These are phyloP conservation scores for Zaprionus tsacasi DNA, from an alignment of 1,140 invertebrate genomes.

Conservation along the genomic window DNA sequence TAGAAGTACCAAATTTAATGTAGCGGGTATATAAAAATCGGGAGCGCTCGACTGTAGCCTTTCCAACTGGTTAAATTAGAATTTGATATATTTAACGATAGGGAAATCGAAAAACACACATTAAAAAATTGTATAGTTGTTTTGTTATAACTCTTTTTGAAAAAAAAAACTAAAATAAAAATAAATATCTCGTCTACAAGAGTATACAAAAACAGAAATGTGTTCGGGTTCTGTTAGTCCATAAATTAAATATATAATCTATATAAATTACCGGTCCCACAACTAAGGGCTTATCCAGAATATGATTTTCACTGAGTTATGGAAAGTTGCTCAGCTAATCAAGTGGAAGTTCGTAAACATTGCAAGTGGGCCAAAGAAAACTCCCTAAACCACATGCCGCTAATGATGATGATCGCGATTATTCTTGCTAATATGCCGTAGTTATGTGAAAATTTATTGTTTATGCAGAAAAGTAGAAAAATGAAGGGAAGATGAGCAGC, in stretches of 20 bases:
- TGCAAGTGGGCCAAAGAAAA: conserved; percentile 23
- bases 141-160: too few species aligned
- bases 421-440: conserved; percentile 56
- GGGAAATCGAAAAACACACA: too few species aligned
- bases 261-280: neutral
- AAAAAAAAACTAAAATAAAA: too few species aligned
- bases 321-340: neutral
- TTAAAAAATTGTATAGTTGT: too few species aligned
- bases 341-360: neutral
- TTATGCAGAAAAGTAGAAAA: conserved; percentile 39
- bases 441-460: conserved; percentile 78
- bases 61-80: too few species aligned
- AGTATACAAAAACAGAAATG: too few species aligned
- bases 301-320: neutral
- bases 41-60: too few species aligned
- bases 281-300: neutral
- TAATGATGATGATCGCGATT: conserved; percentile 29
- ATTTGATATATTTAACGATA: too few species aligned
- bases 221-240: too few species aligned
- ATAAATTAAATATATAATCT: neutral
- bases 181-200: too few species aligned
- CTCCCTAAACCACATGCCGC: neutral
- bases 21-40: too few species aligned
- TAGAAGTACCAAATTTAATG: too few species aligned
- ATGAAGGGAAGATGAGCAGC: neutral